Base-by-base conservation (phyloP, 2,113 vertebrate species). In the Climacteris rufus region DNA sequence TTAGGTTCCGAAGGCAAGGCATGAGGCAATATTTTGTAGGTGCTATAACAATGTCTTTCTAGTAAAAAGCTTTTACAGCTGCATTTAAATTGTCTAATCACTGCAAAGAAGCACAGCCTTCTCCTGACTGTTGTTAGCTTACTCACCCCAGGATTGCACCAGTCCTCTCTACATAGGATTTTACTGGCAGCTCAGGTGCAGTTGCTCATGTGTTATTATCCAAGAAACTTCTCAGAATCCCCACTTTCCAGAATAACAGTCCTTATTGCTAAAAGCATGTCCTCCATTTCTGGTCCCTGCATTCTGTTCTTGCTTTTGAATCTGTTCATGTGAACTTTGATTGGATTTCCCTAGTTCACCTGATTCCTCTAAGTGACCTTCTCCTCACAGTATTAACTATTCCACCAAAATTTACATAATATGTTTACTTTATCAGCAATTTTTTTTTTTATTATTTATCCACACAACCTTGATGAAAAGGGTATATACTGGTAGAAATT, bases 201-300 rank as follows among this genome's bases (percentile, higher is more conserved):
- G 20, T 22, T 68, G 13, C 3, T 91, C 15, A 1, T 13, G 27
- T 35, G 10, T 22, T 79, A 24, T 50, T 71, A 69, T 13, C 13
- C n/a, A 24, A 72, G 35, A 72, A 61, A 35, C 9, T 77, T 40
- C 39, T 71, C 33, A 50, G 39, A 59, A 45, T 52, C 24, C 35
- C 10, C 7, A 4, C 10, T n/a, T 91, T 40, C 8, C 35, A 39
- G 16, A 30, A 33, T 9, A 57, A 2, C 0, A 0, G 2, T 27
- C 18, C 22, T 77, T 61, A 37, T 68, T 81, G 52, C 47, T 60
- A 10, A 50, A 90, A 64, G 4, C 6, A 6, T 15, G 6, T 6
- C 17, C 17, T 80, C 35, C 15, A 6, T 39, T 93, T 83, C 56
- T 81, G 18, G 22, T 49, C n/a, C 12, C 28, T 59, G 30, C 33